Evolutionary conservation across 1,140 invertebrate genomes (phyloP).

Genomic region (Eupristina koningsbergeri): DNA sequence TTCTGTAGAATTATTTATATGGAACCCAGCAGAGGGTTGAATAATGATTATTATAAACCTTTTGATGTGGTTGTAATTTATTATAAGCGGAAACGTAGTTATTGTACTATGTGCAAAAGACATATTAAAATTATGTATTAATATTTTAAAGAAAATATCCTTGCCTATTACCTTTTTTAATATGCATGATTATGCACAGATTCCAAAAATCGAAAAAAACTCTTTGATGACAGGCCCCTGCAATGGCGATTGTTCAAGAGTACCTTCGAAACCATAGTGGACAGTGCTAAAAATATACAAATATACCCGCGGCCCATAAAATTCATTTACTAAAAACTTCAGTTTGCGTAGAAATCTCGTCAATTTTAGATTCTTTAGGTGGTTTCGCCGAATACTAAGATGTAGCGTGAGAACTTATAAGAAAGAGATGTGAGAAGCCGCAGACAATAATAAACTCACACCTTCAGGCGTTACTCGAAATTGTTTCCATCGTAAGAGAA

Average conservation of each 20-base stretch:
- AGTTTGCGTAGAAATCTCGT: neutral
- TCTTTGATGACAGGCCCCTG: too few species aligned
- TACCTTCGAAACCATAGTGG: neutral
- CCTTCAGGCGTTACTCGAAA: neutral
- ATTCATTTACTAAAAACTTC: neutral
- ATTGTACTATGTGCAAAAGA: too few species aligned
- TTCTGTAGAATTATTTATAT: too few species aligned
- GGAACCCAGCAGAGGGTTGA: too few species aligned
- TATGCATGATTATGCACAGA: too few species aligned
- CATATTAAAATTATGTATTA: too few species aligned
- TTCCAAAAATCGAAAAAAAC: conserved; percentile 39
- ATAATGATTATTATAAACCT: too few species aligned
- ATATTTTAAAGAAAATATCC: too few species aligned
- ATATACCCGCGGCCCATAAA: neutral
- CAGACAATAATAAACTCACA: neutral
- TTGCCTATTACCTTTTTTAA: too few species aligned
- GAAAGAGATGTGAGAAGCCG: neutral
- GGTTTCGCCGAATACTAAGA: neutral
- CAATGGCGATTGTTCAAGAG: neutral
- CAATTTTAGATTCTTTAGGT: neutral
- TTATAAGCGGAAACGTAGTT: too few species aligned
- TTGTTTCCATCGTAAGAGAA: neutral
- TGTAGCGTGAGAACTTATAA: neutral
- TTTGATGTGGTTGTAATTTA: too few species aligned
- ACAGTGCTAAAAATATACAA: too few species aligned